Base-by-base conservation (phyloP, 2,113 vertebrate species). In the Paratilapia polleni region DNA sequence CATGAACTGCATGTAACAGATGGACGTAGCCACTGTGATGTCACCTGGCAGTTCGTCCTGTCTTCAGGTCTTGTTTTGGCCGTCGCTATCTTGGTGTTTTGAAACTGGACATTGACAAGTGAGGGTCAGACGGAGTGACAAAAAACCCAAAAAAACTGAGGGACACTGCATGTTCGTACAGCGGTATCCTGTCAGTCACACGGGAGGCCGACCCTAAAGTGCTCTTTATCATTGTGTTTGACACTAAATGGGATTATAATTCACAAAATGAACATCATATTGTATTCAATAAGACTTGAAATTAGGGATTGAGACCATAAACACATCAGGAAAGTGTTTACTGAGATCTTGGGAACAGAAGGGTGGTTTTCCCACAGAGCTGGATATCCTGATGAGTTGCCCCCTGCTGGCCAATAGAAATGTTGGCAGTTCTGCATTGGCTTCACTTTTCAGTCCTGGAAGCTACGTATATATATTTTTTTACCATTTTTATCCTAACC, bases 181-280 rank as follows among this genome's bases (percentile, higher is more conserved):
- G 31, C 20, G 12, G 60, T 28, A 0, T 9, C 9, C 0, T 28
- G 34, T 17, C 28, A 1, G 17, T 62, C 34, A 62, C 1, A 2
- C 28, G 20, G 60, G 0, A 62, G 28, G 60, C 28, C 60, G 20
- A 34, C 31, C 0, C 20, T 4, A 4, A 13, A 36, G 60, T 62
- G 20, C 3, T 0, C 28, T 36, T 62, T 36, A 62, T 36, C 38
- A 31, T 31, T 31, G 28, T 31, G 2, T 31, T 31, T 31, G 28
- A 31, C 31, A 36, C 28, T 36, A 34, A 62, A 0, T 0, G 10
- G 31, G 2, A 62, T n/a, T 4, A 31, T 31, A 2, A 31, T 31
- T 31, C 4, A 31, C 28, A 31, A 31, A 31, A 31, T 31, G 28
- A 31, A 31, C 28, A 31, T 62, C 60, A 36, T 62, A 28, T 36